These are phyloP conservation scores for Vimba vimba DNA, from an alignment of 2,113 vertebrate genomes.

Conservation along the genomic window DNA sequence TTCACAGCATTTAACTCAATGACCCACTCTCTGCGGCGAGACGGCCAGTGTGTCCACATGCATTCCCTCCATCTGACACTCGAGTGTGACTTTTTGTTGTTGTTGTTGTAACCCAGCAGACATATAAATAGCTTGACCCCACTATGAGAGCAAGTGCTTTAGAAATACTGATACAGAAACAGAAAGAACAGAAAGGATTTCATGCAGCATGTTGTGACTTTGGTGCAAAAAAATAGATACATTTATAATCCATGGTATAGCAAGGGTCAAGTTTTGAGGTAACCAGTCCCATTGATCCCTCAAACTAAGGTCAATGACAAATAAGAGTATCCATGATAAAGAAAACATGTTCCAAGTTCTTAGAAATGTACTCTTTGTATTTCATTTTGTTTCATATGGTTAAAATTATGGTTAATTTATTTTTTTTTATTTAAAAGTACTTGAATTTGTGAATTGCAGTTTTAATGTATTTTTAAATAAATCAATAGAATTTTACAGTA, in stretches of 20 bases:
- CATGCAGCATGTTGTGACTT: constrained; percentile 20
- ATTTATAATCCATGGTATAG: constrained; percentile 35
- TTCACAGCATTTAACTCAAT: constrained; percentile 48
- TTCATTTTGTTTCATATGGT: background rate
- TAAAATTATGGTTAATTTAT: too few relatives aligned
- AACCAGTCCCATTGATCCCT: background rate
- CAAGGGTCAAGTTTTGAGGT: constrained; percentile 14
- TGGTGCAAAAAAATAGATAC: background rate
- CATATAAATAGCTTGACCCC: constrained; percentile 42
- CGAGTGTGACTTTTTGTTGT: constrained; percentile 23
- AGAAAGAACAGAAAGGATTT: constrained; percentile 11
- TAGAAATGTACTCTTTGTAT: background rate
- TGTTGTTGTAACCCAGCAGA: constrained; percentile 28
- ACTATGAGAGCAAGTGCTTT: constrained; percentile 12
- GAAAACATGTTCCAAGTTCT: background rate
- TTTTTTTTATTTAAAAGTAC: too few relatives aligned
- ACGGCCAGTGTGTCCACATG: background rate
- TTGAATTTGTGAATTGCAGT: background rate
- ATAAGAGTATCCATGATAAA: background rate
- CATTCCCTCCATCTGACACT: constrained; percentile 15
- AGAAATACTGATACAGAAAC: constrained; percentile 28
- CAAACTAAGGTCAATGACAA: background rate
- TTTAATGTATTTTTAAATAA: background rate
- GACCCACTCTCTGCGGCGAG: background rate
- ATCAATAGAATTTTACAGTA: background rate